Base-by-base conservation (phyloP, 2,888 invertebrate species). In the Sinodicranocentrus sp. region DNA sequence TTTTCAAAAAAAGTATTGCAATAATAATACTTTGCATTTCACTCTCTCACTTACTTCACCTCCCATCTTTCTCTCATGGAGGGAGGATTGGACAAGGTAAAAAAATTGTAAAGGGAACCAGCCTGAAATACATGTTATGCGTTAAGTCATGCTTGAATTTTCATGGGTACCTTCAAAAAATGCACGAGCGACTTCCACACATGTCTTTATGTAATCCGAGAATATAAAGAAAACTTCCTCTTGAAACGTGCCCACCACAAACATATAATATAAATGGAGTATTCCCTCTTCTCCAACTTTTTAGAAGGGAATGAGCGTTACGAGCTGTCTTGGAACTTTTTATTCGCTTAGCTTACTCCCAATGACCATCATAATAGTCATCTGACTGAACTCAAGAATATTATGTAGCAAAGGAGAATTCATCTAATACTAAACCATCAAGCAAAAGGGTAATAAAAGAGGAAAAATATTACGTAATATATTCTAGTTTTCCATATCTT, bases 381-480 rank as follows among this genome's bases (percentile, higher is more conserved):
- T 63, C 57, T 57, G 21, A 15, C 57, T 48, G n/a, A 57, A 57
- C 33, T 63, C 13, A 63, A n/a, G 5, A 48, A 21, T 10, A 25
- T 28, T 19, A n/a, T n/a, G 1, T 25, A 25, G n/a, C 26, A 28
- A 26, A 61, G 61, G 63, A 33, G 63, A 2, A 33, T 43, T 63
- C 61, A 48, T 71, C 61, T 39, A 48, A 39, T 71, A 71, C 59
- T 19, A 70, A 76, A 28, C 48, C 63, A 79, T 71, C 71, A 21
- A 61, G 70, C 23, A 17, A 63, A 71, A 79, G 23, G 63, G 78
- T 48, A 78, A 78, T 70, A 71, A 79, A 78, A 79, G 39, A 15
- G 70, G 33, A 65, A 63, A 6, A 63, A n/a, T n/a, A n/a, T n/a
- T n/a, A n/a, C n/a, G n/a, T n/a, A n/a, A n/a, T n/a, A n/a, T n/a